Conservation (phyloP, 2,797 vertebrate species). For the Aselliscus stoliczkanus region DNA sequence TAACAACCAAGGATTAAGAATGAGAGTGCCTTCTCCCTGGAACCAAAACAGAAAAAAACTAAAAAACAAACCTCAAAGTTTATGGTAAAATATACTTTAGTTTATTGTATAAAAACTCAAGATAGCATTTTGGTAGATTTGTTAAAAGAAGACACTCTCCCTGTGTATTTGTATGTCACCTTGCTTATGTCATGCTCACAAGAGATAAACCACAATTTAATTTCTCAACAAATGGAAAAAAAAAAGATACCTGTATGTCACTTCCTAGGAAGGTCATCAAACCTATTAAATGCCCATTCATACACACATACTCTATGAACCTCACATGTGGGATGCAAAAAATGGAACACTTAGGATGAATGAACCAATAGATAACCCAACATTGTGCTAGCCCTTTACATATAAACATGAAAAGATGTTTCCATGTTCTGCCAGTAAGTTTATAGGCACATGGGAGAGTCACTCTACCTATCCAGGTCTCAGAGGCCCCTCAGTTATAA, state of each 20-base stretch:
- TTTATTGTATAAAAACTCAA: neutral
- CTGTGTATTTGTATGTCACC: neutral
- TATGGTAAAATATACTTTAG: neutral
- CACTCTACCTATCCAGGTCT: neutral
- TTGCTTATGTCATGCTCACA: neutral
- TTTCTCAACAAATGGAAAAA: neutral
- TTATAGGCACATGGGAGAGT: neutral
- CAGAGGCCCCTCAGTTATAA: neutral
- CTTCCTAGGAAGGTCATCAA: neutral
- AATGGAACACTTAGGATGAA: neutral
- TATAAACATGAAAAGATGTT: neutral
- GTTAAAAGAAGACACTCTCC: neutral
- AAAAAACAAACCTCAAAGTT: neutral
- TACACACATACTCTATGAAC: neutral
- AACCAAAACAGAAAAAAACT: neutral
- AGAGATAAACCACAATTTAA: neutral
- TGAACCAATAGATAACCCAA: neutral
- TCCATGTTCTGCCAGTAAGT: neutral
- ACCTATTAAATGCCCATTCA: neutral
- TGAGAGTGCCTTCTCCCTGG: neutral
- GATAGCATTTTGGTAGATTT: neutral
- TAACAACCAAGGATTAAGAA: constrained; percentile 19
- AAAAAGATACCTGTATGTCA: neutral
- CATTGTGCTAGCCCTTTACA: neutral
- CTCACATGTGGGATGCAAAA: neutral